Conservation (phyloP, 2,113 vertebrate genomes). For the Orcinus orca region DNA sequence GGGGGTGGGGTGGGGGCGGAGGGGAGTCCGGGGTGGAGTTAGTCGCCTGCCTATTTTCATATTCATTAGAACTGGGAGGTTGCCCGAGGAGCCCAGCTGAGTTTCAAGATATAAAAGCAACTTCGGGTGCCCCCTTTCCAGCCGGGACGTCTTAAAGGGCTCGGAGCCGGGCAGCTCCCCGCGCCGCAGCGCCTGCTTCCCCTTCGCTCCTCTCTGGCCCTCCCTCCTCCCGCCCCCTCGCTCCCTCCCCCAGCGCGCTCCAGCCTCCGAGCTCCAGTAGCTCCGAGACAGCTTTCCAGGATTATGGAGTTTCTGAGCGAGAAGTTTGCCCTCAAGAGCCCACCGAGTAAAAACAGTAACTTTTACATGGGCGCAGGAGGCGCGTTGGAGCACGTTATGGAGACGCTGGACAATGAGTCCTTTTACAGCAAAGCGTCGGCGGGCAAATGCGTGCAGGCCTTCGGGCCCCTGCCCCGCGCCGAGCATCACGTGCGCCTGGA, state of each 20-base stretch:
- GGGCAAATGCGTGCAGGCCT: constrained; percentile 92
- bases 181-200: constrained; percentile 60
- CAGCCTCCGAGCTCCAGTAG: constrained; percentile 75
- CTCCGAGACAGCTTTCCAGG: constrained; percentile 75
- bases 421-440: constrained; percentile 94
- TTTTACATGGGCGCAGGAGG: constrained; percentile 93
- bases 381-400: constrained; percentile 95
- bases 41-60: constrained; percentile 84
- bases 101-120: constrained; percentile 92
- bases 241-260: constrained; percentile 53
- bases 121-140: constrained; percentile 83
- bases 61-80: constrained; percentile 89
- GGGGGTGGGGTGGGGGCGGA: constrained; percentile 67
- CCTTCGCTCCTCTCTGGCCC: constrained; percentile 62
- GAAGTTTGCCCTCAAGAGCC: constrained; percentile 94
- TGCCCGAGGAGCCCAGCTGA: constrained; percentile 83
- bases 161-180: constrained; percentile 73
- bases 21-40: constrained; percentile 89
- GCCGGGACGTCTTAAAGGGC: constrained; percentile 86
- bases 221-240: constrained; percentile 72
- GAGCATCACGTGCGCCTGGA: constrained; percentile 90
- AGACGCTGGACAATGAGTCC: constrained; percentile 93
- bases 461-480: constrained; percentile 87
- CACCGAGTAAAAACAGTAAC: constrained; percentile 90
- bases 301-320: constrained; percentile 98